phyloP scores from a whole-genome alignment of 2,888 invertebrate species.

The Tribolium freemani region DNA sequence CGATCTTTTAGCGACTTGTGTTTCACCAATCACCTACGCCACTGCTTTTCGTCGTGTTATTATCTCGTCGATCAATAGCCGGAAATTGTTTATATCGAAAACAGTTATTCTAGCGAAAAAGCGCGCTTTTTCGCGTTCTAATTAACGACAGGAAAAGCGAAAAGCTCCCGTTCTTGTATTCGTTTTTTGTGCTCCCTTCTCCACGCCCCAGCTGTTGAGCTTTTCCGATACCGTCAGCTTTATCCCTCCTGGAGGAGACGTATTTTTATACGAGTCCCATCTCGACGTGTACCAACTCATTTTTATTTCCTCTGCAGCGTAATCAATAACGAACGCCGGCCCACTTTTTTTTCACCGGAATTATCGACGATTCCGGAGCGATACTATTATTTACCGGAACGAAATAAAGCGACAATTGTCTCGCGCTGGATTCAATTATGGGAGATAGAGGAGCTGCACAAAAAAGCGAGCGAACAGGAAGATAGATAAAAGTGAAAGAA shows the following conservation, averaged over 20 bases:
- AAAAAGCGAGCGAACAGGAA: not conserved
- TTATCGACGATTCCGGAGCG: constrained; percentile 6
- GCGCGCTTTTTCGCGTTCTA: not conserved
- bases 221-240: constrained; percentile 10
- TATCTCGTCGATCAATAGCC: not conserved
- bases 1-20: constrained; percentile 15
- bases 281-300: constrained; percentile 13
- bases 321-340: constrained; percentile 23
- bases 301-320: constrained; percentile 30
- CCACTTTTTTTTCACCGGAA: not conserved
- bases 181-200: not conserved
- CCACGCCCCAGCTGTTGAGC: constrained; percentile 15
- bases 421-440: not conserved
- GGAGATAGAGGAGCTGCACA: not conserved
- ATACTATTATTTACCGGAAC: constrained; percentile 9
- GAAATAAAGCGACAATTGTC: not conserved
- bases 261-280: constrained; percentile 28
- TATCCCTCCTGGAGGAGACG: constrained; percentile 13
- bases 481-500: not conserved
- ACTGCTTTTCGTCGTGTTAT: not conserved
- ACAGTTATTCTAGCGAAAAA: not conserved
- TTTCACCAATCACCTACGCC: no score
- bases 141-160: not conserved
- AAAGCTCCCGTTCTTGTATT: not conserved
- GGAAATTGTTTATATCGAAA: not conserved